Conservation (phyloP, 2,113 vertebrate species). For the Sphyrna mokarran region DNA sequence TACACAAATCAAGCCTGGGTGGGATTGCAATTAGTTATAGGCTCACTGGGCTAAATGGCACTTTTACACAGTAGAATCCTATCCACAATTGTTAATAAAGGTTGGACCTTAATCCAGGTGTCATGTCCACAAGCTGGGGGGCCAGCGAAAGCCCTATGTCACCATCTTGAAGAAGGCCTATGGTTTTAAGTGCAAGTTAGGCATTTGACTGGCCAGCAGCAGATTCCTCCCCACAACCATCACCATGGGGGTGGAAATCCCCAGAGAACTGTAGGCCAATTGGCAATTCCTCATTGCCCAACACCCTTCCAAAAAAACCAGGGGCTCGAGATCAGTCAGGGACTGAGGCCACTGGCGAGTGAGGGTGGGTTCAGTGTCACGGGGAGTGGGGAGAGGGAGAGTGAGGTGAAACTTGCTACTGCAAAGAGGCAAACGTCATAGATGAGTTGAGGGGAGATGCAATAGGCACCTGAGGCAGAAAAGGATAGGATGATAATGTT, state of each 20-base stretch:
- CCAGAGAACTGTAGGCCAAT: not conserved
- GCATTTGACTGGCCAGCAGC: not conserved
- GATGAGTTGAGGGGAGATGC: not conserved
- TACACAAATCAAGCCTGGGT: no score
- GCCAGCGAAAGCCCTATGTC: not conserved
- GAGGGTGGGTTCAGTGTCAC: not conserved
- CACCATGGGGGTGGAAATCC: not conserved
- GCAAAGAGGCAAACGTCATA: not conserved
- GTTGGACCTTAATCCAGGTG: not conserved
- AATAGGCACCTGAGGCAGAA: not conserved
- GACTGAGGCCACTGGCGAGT: not conserved
- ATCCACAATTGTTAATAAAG: not conserved
- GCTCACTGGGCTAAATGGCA: no score
- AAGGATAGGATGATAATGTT: not conserved
- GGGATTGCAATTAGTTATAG: no score
- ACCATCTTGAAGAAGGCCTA: not conserved
- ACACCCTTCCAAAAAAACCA: no score
- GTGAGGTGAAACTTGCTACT: not conserved
- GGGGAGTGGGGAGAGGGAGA: not conserved
- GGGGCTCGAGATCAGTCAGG: not conserved
- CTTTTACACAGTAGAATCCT: no score
- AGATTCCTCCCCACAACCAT: no score
- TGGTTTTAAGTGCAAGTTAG: not conserved
- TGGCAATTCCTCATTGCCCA: not conserved
- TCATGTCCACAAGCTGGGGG: not conserved